Evolutionary conservation across 2,113 vertebrate species (phyloP).

Genomic region (Hemibagrus wyckioides): DNA sequence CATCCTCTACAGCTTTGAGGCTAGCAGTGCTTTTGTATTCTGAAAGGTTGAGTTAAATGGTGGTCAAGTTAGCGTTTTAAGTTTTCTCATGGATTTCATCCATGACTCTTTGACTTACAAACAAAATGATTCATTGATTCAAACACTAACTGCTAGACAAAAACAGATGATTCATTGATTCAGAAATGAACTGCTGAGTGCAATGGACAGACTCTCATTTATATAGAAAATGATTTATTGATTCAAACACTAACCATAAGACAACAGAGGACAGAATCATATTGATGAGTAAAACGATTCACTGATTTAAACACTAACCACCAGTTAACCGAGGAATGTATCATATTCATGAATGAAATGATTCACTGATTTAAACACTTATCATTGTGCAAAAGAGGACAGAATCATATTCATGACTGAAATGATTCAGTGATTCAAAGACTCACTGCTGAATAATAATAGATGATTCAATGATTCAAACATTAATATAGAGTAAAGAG

Average conservation of each 20-base stretch:
- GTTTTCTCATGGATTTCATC: too few species aligned
- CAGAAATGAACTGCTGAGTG: not conserved
- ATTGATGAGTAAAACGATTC: not conserved
- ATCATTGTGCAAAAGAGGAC: too few species aligned
- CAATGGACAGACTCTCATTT: not conserved
- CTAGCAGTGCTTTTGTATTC: not conserved
- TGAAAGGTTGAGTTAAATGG: not conserved
- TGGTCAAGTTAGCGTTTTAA: not conserved
- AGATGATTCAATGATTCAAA: too few species aligned
- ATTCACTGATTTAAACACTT: not conserved
- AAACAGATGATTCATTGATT: not conserved
- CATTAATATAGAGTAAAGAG: not conserved
- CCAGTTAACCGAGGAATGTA: too few species aligned
- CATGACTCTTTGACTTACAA: not conserved
- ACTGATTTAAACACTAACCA: not conserved
- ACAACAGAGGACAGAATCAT: not conserved
- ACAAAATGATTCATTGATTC: not conserved
- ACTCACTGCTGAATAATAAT: not conserved
- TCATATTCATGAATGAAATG: not conserved
- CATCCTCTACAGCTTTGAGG: not conserved
- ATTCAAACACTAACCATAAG: not conserved
- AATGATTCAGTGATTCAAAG: not conserved
- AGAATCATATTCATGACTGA: not conserved
- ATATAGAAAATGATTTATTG: not conserved
- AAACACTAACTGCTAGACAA: not conserved